Percentiles rank a stretch among this genome's conserved stretches.
Conservation (phyloP, 2,888 invertebrate species). For the Drosophila quinaria region DNA sequence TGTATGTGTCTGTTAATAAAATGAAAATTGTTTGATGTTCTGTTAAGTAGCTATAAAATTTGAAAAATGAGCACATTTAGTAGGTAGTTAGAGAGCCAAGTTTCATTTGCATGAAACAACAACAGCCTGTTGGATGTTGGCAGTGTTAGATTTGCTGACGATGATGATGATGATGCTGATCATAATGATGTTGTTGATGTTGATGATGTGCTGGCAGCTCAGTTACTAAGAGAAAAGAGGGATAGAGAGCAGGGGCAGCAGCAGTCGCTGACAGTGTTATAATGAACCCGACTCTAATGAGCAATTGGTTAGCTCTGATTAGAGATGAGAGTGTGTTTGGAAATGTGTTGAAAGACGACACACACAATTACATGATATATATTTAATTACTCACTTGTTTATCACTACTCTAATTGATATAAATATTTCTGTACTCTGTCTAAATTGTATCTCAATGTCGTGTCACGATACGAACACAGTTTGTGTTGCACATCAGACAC, state of each 20-base stretch:
- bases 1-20: slow-evolving; percentile 66
- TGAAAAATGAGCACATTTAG: slow-evolving; percentile 77
- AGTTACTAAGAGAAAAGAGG: slow-evolving; percentile 13
- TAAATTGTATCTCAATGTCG: not conserved
- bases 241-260: slow-evolving; percentile 10
- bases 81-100: slow-evolving; percentile 68
- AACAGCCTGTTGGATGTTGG: slow-evolving; percentile 60
- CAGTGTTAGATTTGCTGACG: slow-evolving; percentile 23
- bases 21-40: slow-evolving; percentile 80
- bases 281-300: slow-evolving; percentile 73
- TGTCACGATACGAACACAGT: slow-evolving; percentile 3
- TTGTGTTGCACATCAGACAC: slow-evolving; percentile 23
- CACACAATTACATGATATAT: not conserved
- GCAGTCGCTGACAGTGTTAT: slow-evolving; percentile 60
- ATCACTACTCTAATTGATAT: not conserved
- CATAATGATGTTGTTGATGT: slow-evolving; percentile 15
- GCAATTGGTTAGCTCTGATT: slow-evolving; percentile 59
- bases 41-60: slow-evolving; percentile 80
- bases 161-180: slow-evolving; percentile 27
- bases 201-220: slow-evolving; percentile 32
- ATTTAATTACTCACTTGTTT: not conserved
- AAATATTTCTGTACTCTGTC: not conserved
- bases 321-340: slow-evolving; percentile 13
- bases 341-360: not conserved
- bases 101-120: slow-evolving; percentile 67